Base-by-base conservation (phyloP, 2,888 invertebrate species). In the Lithophane leautieri region DNA sequence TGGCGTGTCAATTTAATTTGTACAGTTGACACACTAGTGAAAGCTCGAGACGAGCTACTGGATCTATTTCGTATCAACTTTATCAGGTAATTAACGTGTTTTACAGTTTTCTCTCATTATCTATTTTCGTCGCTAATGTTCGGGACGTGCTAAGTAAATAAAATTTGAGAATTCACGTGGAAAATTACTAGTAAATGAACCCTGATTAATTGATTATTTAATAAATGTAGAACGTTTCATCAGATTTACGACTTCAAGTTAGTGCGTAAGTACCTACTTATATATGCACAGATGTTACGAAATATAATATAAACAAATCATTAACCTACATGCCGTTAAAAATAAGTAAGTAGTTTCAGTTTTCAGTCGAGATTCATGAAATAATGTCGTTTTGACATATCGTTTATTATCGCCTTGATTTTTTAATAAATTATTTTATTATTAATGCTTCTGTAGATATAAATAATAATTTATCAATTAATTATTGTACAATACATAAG, bases 1-100 rank as follows among this genome's bases (percentile, higher is more conserved):
- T 91, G 89, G 89, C 83, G 92, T 95, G 95, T 94, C 85, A 95
- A 95, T 95, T 95, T 84, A 94, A 96, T 96, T 96, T 94, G 90
- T 79, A 84, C 82, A 86, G 90, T 92, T 90, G 86, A 86, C 86
- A 88, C 85, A 84, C 79, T 80, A 90, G 92, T 90, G 91, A 92
- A 91, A 92, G 91, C 91, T 79, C 22, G 73, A 79, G 74, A 63
- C 70, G 50, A 61, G 56, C 73, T 52, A 61, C 52, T 61, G 58
- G 56, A 74, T 70, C 67, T 79, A 54, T 76, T 47, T 71, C 70
- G 54, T 84, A 78, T 84, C 58, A 79, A 84, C 44, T 72, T 79
- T 76, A 84, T 85, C 66, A 28, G 42, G 42, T 83, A 63, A 83
- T 82, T 67, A 60, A 67, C 69, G 54, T 70, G 14, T 63, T 70